Base-by-base conservation (phyloP, 2,113 vertebrate species). In the Oncorhynchus gorbuscha region DNA sequence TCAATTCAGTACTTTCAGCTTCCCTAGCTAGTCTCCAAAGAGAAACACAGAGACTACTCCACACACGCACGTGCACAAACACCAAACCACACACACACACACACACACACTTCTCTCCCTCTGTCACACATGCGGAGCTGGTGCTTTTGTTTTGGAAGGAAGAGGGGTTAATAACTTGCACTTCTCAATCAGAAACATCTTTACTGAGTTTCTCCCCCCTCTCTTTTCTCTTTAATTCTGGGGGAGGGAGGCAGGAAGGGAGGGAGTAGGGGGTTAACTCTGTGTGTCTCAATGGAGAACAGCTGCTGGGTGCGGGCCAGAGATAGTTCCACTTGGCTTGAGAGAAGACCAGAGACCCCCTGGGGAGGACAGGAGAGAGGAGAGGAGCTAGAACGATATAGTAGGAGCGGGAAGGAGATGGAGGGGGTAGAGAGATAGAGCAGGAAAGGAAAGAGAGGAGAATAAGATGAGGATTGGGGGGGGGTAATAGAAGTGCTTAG, bases 171-270 rank as follows among this genome's bases (percentile, higher is more conserved):
- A 91, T 88, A 85, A 82, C 85, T 82, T 83, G 58, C 83, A 86
- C 80, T 89, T 87, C 84, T 86, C 88, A 91, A 90, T 91, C 79
- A 84, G 85, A 89, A 90, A 84, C 90, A 89, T 87, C 75, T 87
- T 84, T 85, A 80, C 75, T 51, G 26, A 20, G 26, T 51, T 62
- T 9, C 79, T 22, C 71, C 49, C 9, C 8, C 16, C 72, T 48
- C 62, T 49, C 69, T 8, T 26, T 22, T 66, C 32, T 73, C n/a
- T 64, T 24, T 3, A 30, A 48, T 22, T 49, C 26, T 70, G 69
- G 69, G 39, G 69, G 69, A 78, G 30, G 61, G 65, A 61, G 20
- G 68, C 48, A 8, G 22, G 4, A 48, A 62, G 77, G 79, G 79
- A 51, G 3, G 48, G 62, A 26, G 16, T 55, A 64, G 22, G 30